phyloP scores from a whole-genome alignment of 2,797 vertebrate species.

The Tarsius wallacei region DNA sequence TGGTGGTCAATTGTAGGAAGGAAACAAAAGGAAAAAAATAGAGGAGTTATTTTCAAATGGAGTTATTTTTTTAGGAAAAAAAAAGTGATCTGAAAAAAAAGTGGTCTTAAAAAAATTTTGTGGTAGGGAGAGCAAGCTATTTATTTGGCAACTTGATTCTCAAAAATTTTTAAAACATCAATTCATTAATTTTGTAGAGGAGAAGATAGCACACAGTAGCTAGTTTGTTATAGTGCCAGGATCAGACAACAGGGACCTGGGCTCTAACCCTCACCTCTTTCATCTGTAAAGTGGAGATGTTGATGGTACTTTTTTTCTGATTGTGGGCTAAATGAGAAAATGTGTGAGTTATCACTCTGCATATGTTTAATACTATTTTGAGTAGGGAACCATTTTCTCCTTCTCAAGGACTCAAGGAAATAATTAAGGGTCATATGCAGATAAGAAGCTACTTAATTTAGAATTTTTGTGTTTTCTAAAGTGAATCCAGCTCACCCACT shows the following conservation, averaged over 20 bases:
- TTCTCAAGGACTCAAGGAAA: constrained; percentile 41
- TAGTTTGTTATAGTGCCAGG: background rate
- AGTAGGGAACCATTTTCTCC: background rate
- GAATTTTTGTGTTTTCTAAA: constrained; percentile 66
- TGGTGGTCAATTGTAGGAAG: background rate
- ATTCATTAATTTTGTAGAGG: background rate
- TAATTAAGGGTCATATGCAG: constrained; percentile 54
- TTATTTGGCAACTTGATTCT: constrained; percentile 23
- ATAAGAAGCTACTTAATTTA: constrained; percentile 49
- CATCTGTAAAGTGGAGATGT: background rate
- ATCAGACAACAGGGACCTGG: background rate
- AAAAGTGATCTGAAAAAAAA: background rate
- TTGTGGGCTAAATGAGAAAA: constrained; percentile 34
- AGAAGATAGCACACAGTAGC: background rate
- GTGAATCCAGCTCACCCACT: background rate
- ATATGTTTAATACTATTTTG: background rate
- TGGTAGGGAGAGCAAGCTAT: constrained; percentile 30
- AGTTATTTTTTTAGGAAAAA: background rate
- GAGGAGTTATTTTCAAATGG: constrained; percentile 51
- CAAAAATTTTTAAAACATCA: no score
- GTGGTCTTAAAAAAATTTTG: background rate
- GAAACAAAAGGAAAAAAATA: constrained; percentile 45
- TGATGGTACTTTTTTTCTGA: background rate
- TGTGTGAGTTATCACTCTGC: background rate
- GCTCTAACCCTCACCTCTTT: background rate